Base-by-base conservation (phyloP, 2,888 invertebrate species). In the Cerceris ruficornis region DNA sequence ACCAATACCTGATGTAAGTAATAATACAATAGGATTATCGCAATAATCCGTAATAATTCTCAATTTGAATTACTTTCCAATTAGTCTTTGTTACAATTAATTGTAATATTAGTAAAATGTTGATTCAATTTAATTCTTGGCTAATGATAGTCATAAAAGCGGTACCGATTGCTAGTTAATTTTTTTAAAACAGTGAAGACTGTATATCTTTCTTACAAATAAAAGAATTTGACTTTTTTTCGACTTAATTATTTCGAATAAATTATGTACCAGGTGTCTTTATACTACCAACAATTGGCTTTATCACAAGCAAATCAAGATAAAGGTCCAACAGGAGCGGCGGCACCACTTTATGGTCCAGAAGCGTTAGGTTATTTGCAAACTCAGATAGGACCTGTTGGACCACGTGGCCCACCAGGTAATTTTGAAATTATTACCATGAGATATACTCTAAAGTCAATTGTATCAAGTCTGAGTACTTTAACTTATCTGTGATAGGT, bases 381-480 rank as follows among this genome's bases (percentile, higher is more conserved):
- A 92, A 96, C 97, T 15, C 95, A 96, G 86, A 95, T 96, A 1
- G 97, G 97, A 7, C 95, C 96, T 13, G 94, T 95, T 15, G 98
- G 98, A 50, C 95, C 96, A 0, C 93, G 97, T 89, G 98, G 98
- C 81, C 94, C 96, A 57, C 94, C 96, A 85, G 98, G 97, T 93
- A 85, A 0, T 8, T 49, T 11, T 14, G 17, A 1, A 9, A 28
- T 49, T 7, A 11, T 17, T 15, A 41, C 6, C 28, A 41, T 9
- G 7, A 14, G 64, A 42, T 50, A 46, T 52, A 17, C 28, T n/a
- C 6, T n/a, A 43, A 61, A 15, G 0, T 54, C 13, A 14, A n/a
- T n/a, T 46, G 0, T 14, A 9, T 42, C 8, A 17, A 6, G 46
- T 61, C 7, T 14, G n/a, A 52, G n/a, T 14, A 59, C 52, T 54